Base-by-base conservation (phyloP, 2,888 invertebrate species). In the Auanema sp. region DNA sequence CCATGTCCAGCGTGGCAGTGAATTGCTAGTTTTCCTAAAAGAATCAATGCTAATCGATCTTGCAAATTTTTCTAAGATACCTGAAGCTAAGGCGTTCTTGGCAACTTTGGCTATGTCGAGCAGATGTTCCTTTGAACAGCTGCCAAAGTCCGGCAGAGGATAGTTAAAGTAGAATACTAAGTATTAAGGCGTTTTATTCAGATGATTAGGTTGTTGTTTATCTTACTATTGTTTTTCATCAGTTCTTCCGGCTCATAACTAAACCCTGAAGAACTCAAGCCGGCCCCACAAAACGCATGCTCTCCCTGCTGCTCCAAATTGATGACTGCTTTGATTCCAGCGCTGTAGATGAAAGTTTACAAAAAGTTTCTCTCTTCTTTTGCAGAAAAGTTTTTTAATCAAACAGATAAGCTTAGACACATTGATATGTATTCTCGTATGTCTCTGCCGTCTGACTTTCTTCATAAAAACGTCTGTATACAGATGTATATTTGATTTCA, bases 101-200 rank as follows among this genome's bases (percentile, higher is more conserved):
- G 92, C 87, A 10, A 92, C 92, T 86, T 92, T 92, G n/a, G 92
- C 90, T 89, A 92, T 92, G 83, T 92, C 91, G 72, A 92, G 85
- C n/a, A 93, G 86, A 6, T 90, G 89, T 51, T 88, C 87, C 74
- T 91, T 86, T 2, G 90, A 89, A 0, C 91, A 90, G 64, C 91
- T 90, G 0, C 91, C 91, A 84, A 92, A 92, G 84, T 93, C 92
- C 43, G 89, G 89, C 90, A 87, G 91, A 2, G 90, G 90, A 84
- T 91, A 93, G 86, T 93, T 93, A 87, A 92, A 93, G 85, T 91
- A 92, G 85, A 89, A 92, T 70, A 92, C 92, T 92, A 71, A 68
- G 44, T 55, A 51, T 33, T 11, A 23, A 55, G n/a, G 51, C 16
- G 14, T 54, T 25, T 14, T 8, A 24, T 55, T 25, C 44, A 14